Evolutionary conservation across 2,797 vertebrate genomes (phyloP).

Genomic region (Etheostoma nigrum): DNA sequence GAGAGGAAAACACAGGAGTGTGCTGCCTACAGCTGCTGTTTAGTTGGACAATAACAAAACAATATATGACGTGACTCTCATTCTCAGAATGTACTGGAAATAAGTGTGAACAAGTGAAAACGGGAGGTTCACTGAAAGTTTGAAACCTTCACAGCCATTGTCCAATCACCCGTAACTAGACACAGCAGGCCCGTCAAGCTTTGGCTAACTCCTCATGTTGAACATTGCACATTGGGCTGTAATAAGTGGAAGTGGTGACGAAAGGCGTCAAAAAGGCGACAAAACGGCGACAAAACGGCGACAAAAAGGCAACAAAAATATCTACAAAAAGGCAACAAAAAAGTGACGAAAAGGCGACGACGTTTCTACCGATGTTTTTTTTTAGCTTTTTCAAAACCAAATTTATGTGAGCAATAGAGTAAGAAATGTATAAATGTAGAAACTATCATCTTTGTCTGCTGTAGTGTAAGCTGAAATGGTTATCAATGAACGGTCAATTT

Average conservation of each 20-base stretch:
- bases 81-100: conserved; percentile 50
- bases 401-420: neutral
- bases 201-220: too few relatives aligned
- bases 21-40: conserved; percentile 44
- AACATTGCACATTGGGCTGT: neutral
- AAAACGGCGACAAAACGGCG: too few relatives aligned
- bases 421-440: neutral
- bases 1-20: conserved; percentile 72
- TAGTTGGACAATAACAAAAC: conserved; percentile 68
- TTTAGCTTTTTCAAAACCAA: neutral
- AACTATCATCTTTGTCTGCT: neutral
- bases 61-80: conserved; percentile 53
- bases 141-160: neutral
- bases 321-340: too few relatives aligned
- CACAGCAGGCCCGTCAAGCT: too few relatives aligned
- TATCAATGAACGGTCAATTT: too few relatives aligned
- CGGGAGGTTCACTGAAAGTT: conserved; percentile 12
- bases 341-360: too few relatives aligned
- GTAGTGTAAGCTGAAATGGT: neutral
- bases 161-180: neutral
- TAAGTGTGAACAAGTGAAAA: conserved; percentile 19
- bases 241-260: too few relatives aligned
- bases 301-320: too few relatives aligned
- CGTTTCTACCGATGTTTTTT: neutral
- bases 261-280: too few relatives aligned